Conservation (phyloP, 2,888 invertebrate species). For the Poecilus cupreus region DNA sequence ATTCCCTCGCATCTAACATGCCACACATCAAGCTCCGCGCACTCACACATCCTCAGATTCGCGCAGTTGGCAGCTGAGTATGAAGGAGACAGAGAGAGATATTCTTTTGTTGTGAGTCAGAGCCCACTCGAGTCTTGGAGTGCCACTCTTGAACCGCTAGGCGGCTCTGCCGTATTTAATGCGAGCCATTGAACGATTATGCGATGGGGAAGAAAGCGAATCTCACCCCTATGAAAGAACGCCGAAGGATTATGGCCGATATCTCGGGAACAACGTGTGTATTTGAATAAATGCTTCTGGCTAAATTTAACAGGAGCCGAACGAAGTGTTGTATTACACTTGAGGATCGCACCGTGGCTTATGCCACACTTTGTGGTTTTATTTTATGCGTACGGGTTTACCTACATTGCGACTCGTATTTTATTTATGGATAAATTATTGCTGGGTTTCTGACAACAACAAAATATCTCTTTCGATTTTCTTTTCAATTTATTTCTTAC, state of each 20-base stretch:
- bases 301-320: slow-evolving; percentile 65
- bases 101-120: slow-evolving; percentile 59
- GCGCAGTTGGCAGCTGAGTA: slow-evolving; percentile 22
- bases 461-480: slow-evolving; percentile 34
- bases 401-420: slow-evolving; percentile 14
- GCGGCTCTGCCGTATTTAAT: slow-evolving; percentile 58
- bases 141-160: slow-evolving; percentile 57
- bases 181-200: slow-evolving; percentile 58
- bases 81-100: slow-evolving; percentile 42
- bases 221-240: slow-evolving; percentile 24
- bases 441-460: slow-evolving; percentile 10
- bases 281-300: slow-evolving; percentile 66
- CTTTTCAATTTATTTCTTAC: slow-evolving; percentile 35
- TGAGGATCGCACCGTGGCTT: slow-evolving; percentile 38
- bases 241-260: background rate
- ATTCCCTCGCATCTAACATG: slow-evolving; percentile 7
- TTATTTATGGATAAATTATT: slow-evolving; percentile 42
- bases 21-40: background rate
- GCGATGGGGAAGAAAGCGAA: slow-evolving; percentile 16
- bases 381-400: slow-evolving; percentile 28
- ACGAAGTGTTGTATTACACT: slow-evolving; percentile 62
- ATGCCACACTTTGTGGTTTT: slow-evolving; percentile 24
- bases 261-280: slow-evolving; percentile 51
- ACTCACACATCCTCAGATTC: background rate
- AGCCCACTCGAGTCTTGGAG: slow-evolving; percentile 52